These are phyloP conservation scores for Sympetrum striolatum DNA, from an alignment of 2,888 invertebrate species.

Conservation along the genomic window DNA sequence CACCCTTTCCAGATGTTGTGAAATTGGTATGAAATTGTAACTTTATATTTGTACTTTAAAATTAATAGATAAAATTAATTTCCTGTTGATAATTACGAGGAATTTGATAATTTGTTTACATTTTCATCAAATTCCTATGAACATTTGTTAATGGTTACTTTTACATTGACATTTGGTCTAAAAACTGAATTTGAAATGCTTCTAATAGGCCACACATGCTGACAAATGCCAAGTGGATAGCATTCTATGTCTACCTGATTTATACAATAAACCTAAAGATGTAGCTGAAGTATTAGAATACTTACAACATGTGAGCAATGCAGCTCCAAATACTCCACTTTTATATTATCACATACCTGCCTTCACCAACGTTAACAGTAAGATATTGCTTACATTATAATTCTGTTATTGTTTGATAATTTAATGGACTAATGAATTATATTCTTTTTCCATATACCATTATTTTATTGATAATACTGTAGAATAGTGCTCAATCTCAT, in stretches of 20 bases:
- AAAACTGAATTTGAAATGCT: not conserved
- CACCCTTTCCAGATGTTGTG: constrained; percentile 71
- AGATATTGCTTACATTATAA: constrained; percentile 56
- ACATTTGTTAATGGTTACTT: too few relatives aligned
- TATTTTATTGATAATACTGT: too few relatives aligned
- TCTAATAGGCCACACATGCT: constrained; percentile 70
- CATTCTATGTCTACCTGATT: constrained; percentile 75
- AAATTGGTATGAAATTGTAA: constrained; percentile 64
- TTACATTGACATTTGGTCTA: too few relatives aligned
- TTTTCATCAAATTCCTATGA: not conserved
- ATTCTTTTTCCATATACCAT: too few relatives aligned
- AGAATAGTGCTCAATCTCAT: too few relatives aligned
- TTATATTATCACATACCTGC: constrained; percentile 84
- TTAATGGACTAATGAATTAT: not conserved
- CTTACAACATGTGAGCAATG: constrained; percentile 69
- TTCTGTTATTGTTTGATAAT: too few relatives aligned
- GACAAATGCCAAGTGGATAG: constrained; percentile 71
- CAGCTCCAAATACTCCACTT: constrained; percentile 78
- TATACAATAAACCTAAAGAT: constrained; percentile 75
- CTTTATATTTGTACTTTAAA: not conserved
- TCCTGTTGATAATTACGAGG: too few relatives aligned
- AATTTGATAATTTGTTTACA: not conserved
- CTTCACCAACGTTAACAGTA: constrained; percentile 75
- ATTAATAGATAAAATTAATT: too few relatives aligned
- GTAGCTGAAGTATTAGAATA: constrained; percentile 70